Percentiles rank a stretch among this genome's conserved stretches.
Evolutionary conservation across 2,888 invertebrate genomes (phyloP).

Genomic region (Argyresthia albistria): DNA sequence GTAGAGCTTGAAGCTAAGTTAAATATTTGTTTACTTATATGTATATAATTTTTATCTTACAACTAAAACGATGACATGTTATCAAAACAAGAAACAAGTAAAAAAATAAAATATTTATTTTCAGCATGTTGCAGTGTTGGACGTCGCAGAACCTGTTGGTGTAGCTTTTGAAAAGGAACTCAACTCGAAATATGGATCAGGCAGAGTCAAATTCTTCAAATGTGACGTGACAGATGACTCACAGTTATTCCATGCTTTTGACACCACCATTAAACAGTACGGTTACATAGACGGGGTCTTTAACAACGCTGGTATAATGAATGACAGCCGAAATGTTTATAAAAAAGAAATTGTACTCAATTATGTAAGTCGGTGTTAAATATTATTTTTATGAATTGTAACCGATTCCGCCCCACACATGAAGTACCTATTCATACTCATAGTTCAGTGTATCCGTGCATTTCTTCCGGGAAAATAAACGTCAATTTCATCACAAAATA

Average conservation of each 20-base stretch:
- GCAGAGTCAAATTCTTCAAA: constrained; percentile 27
- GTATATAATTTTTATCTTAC: too few species aligned
- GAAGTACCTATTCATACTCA: too few species aligned
- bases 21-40: too few species aligned
- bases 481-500: background rate
- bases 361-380: constrained; percentile 41
- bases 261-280: constrained; percentile 24
- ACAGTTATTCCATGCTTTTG: constrained; percentile 24
- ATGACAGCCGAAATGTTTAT: constrained; percentile 35
- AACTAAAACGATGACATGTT: too few species aligned
- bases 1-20: too few species aligned
- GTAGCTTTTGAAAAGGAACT: constrained; percentile 23
- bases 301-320: constrained; percentile 50
- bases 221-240: constrained; percentile 31
- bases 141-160: constrained; percentile 24
- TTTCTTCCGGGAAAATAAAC: too few species aligned
- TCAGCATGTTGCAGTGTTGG: constrained; percentile 32
- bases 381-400: too few species aligned
- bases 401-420: too few species aligned
- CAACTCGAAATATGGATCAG: constrained; percentile 22
- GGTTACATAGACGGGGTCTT: constrained; percentile 45
- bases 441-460: too few species aligned
- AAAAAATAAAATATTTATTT: constrained; percentile 2
- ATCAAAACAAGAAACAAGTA: too few species aligned
- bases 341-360: constrained; percentile 45